Evolutionary conservation across 2,888 invertebrate species (phyloP), one percentile per base, ranked within the genome.

Genomic region (Heteromyza rotundicornis): DNA sequence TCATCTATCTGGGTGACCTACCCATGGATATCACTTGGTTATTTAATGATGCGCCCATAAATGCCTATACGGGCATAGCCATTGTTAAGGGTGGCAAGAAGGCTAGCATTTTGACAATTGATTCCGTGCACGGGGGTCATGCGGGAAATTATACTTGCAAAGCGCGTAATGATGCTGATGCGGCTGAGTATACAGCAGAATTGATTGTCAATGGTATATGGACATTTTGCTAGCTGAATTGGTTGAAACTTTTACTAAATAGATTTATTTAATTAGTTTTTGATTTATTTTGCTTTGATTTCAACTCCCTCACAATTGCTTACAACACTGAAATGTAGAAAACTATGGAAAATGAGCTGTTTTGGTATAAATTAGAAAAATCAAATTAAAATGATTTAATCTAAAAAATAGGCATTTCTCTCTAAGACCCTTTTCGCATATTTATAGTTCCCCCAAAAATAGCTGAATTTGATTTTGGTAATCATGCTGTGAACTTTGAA

Each of bases 141-240:
- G 89, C 89, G 69, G 92, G 92, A 56, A 88, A 88, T 74, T 93
- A 92, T 78, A 89, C 90, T 53, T 93, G 93, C 82, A 85, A 86
- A 63, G 92, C 90, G 16, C 86, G 86, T 72, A 92, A 92, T 84
- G 84, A 85, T 75, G 92, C 90, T 65, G 90, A 90, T 70, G 83
- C 85, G 64, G 86, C 87, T 71, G 89, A 88, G 79, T 88, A 88
- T 82, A 87, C 89, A 55, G 87, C 90, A 67, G 84, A 87, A 75
- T 85, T 92, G 80, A 85, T 88, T 84, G 90, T 92, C 66, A 90
- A 91, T 84, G 92, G 92, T 81, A 77, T 60, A n/a, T n/a, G n/a
- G n/a, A 56, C 14, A 20, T 22, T 16, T 44, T 23, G n/a, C 20
- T 2, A 16, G 61, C 57, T 3, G n/a, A 40, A 23, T 35, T n/a